A percentile compares a stretch with the other conserved stretches of the same genome.
Evolutionary conservation across 2,113 vertebrate species (phyloP).

Genomic region (Tetrao urogallus): DNA sequence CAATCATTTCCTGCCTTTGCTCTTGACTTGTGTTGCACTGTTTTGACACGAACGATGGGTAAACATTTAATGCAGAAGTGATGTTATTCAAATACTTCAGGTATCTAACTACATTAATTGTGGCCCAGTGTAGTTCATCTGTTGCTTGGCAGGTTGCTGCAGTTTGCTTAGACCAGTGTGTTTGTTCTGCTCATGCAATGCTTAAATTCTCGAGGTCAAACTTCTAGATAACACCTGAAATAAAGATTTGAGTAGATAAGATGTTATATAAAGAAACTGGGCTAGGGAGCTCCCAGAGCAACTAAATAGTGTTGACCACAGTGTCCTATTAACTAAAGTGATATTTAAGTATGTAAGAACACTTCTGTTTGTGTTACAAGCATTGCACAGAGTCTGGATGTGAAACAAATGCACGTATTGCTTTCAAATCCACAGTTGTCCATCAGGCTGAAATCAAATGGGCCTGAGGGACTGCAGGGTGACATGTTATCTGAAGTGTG

Average conservation of each 20-base stretch:
- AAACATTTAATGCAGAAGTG: neutral
- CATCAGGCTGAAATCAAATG: neutral
- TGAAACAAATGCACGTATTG: neutral
- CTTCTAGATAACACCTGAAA: neutral
- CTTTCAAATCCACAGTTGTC: neutral
- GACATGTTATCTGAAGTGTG: neutral
- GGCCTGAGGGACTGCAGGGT: neutral
- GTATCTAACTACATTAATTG: neutral
- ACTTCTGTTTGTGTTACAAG: neutral
- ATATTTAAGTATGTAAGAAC: neutral
- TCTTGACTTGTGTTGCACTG: neutral
- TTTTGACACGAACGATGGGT: neutral
- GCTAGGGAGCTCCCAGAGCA: neutral
- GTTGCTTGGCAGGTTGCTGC: neutral
- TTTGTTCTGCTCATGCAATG: neutral
- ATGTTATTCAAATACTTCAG: neutral
- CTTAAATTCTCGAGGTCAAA: neutral
- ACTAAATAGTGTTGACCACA: neutral
- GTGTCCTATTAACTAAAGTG: neutral
- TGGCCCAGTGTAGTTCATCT: neutral
- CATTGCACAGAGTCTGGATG: neutral
- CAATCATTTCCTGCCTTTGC: neutral
- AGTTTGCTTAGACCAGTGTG: neutral
- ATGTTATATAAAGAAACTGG: neutral
- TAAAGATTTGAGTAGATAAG: neutral